Evolutionary conservation across 2,888 invertebrate species (phyloP), one percentile per base, ranked within the genome.

Genomic region (Standfussiana lucernea): DNA sequence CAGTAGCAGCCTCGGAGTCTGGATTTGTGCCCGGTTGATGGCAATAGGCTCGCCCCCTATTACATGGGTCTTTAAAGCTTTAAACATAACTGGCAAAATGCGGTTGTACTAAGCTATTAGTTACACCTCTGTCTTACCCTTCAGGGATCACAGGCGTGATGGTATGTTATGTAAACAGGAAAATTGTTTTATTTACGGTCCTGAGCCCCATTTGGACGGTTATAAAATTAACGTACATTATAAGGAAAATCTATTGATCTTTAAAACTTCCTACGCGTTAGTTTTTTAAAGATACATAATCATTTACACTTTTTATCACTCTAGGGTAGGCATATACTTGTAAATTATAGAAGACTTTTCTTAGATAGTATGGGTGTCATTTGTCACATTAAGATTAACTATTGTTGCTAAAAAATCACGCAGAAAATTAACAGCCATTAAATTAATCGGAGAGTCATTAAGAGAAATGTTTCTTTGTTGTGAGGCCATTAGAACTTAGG

Each of bases 391-490:
- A n/a, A 53, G 53, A 35, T 32, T 45, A 62, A 69, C 50, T 53
- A 47, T 67, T 59, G 62, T 66, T 28, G 18, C 24, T 40, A 53
- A 53, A 80, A 53, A 79, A 80, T 62, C 37, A 80, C 37, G n/a
- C 28, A 59, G 64, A 40, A 65, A 65, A 69, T 56, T 50, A 69
- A 45, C 28, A 32, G 67, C 32, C 72, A 72, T 77, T 77, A 83
- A 50, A 56, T 56, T 76, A 77, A 82, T 72, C 18, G 21, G 24
- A 72, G 47, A 8, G 18, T 45, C 64, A n/a, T 77, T 72, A 81
- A n/a, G 35, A 65, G 2, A 75, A 68, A 21, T 45, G 45, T 37
- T 24, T 35, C 59, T 53, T 77, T 59, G 45, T 68, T n/a, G 59
- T 32, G 18, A 64, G 15, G 32, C 32, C 62, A 72, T 83, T 81